Base-by-base conservation (phyloP, 2,888 invertebrate species). In the Gandaritis pyraliata region DNA sequence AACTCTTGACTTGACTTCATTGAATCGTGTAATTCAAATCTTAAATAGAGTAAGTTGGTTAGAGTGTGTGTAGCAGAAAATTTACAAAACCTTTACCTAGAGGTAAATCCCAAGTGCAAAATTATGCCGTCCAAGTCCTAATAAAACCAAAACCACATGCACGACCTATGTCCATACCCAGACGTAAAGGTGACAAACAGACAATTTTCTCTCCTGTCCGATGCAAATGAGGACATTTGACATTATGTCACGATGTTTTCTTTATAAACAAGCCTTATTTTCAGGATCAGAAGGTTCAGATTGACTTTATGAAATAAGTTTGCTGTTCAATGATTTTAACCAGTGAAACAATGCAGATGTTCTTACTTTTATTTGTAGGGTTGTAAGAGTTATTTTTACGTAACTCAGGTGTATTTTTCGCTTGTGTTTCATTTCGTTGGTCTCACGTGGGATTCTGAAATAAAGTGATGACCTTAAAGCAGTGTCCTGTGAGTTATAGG, bases 191-290 rank as follows among this genome's bases (percentile, higher is more conserved):
- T 85, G 83, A 81, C 81, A 84, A 81, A 81, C 80, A 81, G 78
- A 80, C 83, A 82, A 83, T 84, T 79, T 84, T 82, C 82, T 77
- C 80, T 80, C 81, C 80, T 83, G 83, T 82, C 83, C 81, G 70
- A 84, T 85, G 85, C 82, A 86, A 86, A 86, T 84, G 83, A 84
- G 81, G 74, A 77, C 80, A 82, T 82, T 81, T 83, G 80, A 72
- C 74, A 71, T 72, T 69, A 33, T 29, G 41, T 38, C 48, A 33
- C 73, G 66, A 66, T 23, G 0, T 58, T 59, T 58, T 70, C 51
- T 64, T 0, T 3, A 10, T 39, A 58, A 52, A 33, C 0, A 41
- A 58, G 45, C 62, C 60, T 58, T 68, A 79, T 69, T 51, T 0
- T 6, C 49, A 15, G 47, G 0, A 0, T 0, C 0, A 61, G 66